Evolutionary conservation across 2,888 invertebrate species (phyloP), one percentile per base, ranked within the genome.

Genomic region (Phorcus lineatus): DNA sequence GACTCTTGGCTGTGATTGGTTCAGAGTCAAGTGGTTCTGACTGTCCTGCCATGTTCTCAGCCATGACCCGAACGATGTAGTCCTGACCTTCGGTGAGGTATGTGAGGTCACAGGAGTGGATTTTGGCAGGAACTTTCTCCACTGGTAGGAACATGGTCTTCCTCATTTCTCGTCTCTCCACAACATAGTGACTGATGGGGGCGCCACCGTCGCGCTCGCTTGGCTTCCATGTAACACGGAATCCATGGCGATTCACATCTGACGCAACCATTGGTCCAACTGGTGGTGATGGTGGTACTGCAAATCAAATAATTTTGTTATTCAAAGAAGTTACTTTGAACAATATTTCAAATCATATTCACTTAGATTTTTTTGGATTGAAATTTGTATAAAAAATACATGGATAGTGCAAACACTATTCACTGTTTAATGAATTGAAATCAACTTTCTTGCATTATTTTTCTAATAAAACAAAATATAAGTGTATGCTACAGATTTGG

Each of bases 51-150:
- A 96, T 95, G 93, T 98, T 98, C 86, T 96, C 95, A 0, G 97
- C 97, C 90, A 96, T 95, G 36, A 98, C 95, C 84, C 97, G 95
- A 94, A 98, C 97, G 94, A 96, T 95, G 91, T 98, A 98, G 89
- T 97, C 96, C 57, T 95, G 94, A 90, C 97, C 96, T 92, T 96
- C 96, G 87, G 95, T 95, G 81, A 98, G 94, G 91, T 95, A 95
- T 0, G 83, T 80, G 3, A 92, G 81, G 19, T 87, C 85, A 84
- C 83, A 88, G 16, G 85, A 84, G 9, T 88, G 85, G 31, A 82
- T 85, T 53, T 87, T 83, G 17, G 83, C 80, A 31, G 84, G 81
- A 3, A 90, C 85, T 31, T 86, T 83, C 55, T 86, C 87, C 53
- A 88, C 90, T 22, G 83, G 84, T 9, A 85, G 84, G 87, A 88